Evolutionary conservation across 2,797 vertebrate species (phyloP), one percentile per base, ranked within the genome.

Genomic region (Parauchenoglanis punctatus): DNA sequence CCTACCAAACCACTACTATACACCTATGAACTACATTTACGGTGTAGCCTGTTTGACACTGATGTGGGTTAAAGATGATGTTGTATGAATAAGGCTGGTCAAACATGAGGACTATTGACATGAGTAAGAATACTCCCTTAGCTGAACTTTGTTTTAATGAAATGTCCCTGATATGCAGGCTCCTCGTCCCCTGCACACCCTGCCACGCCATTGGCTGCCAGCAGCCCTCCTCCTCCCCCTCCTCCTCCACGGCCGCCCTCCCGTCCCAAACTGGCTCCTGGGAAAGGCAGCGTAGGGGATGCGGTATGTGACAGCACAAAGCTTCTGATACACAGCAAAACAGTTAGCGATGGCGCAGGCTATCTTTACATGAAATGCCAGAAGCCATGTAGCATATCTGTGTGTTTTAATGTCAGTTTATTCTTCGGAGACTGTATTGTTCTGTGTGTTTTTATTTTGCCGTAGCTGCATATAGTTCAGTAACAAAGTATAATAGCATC

Each of bases 161-260:
- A 63, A 31, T 87, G 1, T 46, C 81, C 20, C 87, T 52, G 25
- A 73, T 84, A 52, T 70, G n/a, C 94, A 99, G 98, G 97, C 86
- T 96, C 97, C 25, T 97, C 97, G 0, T 98, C 98, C 73, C 98
- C 98, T 0, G 97, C 96, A 59, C 95, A 96, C 25, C 97, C 98
- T 2, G 92, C 96, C 18, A 98, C 97, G 0, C 98, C 98, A 6
- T 93, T 96, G 20, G 94, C 96, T n/a, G 88, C 94, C 23, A 96
- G 95, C 91, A 94, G 94, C 84, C 95, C 97, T 18, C 96, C 97
- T 0, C 98, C 98, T 0, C 98, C 97, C 0, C 97, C 97, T 0
- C 97, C 97, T 1, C 97, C 97, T 0, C 97, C 98, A 73, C 95
- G 97, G 1, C 98, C 98, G 46, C 96, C 97, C 0, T 98, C 98